Evolutionary conservation across 2,888 invertebrate genomes (phyloP), one percentile per base, ranked within the genome.

Genomic region (Xanthorhoe spadicearia): DNA sequence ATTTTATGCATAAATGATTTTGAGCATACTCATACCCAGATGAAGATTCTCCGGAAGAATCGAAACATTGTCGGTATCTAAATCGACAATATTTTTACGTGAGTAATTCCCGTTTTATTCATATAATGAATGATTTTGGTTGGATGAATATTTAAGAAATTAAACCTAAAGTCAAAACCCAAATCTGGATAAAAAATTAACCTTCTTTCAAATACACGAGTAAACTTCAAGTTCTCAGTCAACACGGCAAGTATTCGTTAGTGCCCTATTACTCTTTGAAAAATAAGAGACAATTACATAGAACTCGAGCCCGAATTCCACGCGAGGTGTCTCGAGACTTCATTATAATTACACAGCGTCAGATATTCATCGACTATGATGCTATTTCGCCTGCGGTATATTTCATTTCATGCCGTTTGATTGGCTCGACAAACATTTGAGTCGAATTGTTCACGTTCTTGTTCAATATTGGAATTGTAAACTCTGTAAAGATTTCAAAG

Each of bases 381-480:
- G 59, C 60, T 67, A 60, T 67, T 67, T 67, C 48, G 60, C 51
- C 55, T 51, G 67, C 59, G 60, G 62, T 57, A 32, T 76, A 73
- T 70, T 74, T 73, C 70, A 73, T 74, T 74, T 73, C 64, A 73
- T 73, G 70, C 60, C 73, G 64, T 69, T 72, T 79, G 78, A 79
- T 79, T 79, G 76, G 72, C 74, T 82, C 63, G 50, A 73, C 74
- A 70, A 77, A 80, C 76, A 75, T 68, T 74, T 71, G 70, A 69
- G 32, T 59, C 60, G 56, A 57, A 68, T 60, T 58, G 62, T 64
- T 69, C 62, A 56, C 64, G 67, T 60, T 63, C 60, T 60, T 57
- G 59, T 59, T 65, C 69, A 67, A 62, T 69, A 68, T 70, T 68
- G 54, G 66, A 64, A 64, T 66, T 68, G 70, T 17, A 18, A 63